Percentiles rank a stretch among this genome's conserved stretches.
These are phyloP conservation scores for Rhopalosiphum nymphaeae DNA, from an alignment of 2,888 invertebrate genomes.

Conservation along the genomic window DNA sequence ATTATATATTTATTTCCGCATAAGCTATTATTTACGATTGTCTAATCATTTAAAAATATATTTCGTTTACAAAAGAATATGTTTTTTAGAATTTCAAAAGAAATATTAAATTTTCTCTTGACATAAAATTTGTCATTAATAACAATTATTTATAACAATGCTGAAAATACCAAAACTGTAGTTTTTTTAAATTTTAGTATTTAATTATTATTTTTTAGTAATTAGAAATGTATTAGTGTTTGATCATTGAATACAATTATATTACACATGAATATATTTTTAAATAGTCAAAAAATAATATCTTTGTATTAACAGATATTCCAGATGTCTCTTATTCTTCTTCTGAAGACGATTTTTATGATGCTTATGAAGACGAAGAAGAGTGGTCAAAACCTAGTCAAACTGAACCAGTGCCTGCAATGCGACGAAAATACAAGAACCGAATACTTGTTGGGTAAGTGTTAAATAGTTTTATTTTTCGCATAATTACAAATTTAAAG, in stretches of 20 bases:
- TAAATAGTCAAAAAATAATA: neutral
- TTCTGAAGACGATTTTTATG: constrained; percentile 95
- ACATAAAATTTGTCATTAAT: no score
- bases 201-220: no score
- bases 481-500: neutral
- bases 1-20: no score
- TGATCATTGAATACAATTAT: neutral
- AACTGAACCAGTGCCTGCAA: constrained; percentile 53
- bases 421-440: constrained; percentile 58
- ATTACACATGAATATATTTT: neutral
- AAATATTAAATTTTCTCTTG: no score
- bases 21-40: no score
- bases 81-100: no score
- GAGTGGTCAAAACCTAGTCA: constrained; percentile 43
- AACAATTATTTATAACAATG: no score
- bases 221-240: neutral
- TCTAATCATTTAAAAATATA: no score
- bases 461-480: neutral
- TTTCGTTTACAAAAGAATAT: no score
- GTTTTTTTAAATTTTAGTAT: no score
- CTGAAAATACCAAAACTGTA: no score
- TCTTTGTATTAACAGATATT: constrained; percentile 69
- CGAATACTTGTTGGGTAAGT: constrained; percentile 36
- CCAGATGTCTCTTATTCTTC: constrained; percentile 98
- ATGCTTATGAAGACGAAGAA: constrained; percentile 76